These are phyloP conservation scores for Gorsachius goisagi DNA, from an alignment of 2,113 vertebrate genomes.

Conservation along the genomic window DNA sequence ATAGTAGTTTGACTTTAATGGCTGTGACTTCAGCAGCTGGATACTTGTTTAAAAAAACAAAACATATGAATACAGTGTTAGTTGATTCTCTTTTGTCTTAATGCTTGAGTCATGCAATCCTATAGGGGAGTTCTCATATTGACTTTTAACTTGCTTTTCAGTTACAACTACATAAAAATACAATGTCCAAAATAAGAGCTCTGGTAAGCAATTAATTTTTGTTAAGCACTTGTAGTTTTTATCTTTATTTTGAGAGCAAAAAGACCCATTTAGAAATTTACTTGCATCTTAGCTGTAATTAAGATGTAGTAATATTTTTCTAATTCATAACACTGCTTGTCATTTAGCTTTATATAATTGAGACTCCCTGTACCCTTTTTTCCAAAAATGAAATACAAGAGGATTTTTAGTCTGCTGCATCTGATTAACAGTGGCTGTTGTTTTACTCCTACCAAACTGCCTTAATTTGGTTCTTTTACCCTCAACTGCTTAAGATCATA, in stretches of 20 bases:
- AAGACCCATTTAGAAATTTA: background rate
- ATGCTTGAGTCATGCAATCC: background rate
- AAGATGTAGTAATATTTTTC: background rate
- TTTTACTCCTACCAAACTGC: background rate
- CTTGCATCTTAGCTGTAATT: background rate
- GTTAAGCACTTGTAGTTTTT: background rate
- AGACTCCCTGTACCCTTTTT: background rate
- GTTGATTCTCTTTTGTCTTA: background rate
- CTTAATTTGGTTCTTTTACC: background rate
- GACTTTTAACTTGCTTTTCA: background rate
- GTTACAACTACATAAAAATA: background rate
- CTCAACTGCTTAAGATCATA: background rate
- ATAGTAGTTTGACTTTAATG: background rate
- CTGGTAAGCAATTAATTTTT: background rate
- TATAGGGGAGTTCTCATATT: background rate
- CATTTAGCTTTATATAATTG: background rate
- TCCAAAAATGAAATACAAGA: background rate
- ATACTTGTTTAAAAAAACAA: background rate
- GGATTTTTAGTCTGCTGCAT: background rate
- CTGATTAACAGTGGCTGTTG: background rate
- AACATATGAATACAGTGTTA: background rate
- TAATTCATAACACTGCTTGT: background rate
- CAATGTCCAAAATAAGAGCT: background rate
- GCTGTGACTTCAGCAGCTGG: background rate
- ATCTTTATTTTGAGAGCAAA: background rate